Conservation (phyloP, 2,797 vertebrate species). For the Pangasius djambal region DNA sequence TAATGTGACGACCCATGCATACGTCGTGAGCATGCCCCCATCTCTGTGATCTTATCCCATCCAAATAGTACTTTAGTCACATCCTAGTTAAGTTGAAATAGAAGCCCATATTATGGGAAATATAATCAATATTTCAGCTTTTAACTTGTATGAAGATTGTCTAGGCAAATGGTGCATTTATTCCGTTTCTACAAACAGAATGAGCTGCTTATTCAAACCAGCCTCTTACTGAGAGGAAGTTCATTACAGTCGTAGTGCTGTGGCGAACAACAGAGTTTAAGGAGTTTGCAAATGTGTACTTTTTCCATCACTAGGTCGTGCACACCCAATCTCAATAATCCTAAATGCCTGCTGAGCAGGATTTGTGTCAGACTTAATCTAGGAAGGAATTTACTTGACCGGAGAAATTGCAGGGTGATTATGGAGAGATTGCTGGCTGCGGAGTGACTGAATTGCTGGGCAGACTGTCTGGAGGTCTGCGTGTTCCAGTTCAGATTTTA, state of each 20-base stretch:
- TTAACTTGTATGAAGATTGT: background rate
- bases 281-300: slow-evolving; percentile 21
- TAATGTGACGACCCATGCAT: background rate
- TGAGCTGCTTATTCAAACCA: background rate
- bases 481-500: slow-evolving; percentile 8
- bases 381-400: slow-evolving; percentile 58
- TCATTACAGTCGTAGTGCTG: background rate
- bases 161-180: background rate
- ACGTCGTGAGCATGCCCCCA: background rate
- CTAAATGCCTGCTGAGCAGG: slow-evolving; percentile 49
- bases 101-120: background rate
- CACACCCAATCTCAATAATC: slow-evolving; percentile 33
- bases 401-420: slow-evolving; percentile 40
- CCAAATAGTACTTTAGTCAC: background rate
- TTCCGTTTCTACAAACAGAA: background rate
- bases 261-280: background rate
- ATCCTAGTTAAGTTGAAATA: background rate
- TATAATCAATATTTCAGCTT: background rate
- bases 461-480: slow-evolving; percentile 6
- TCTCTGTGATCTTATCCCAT: too few species aligned
- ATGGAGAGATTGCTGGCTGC: slow-evolving; percentile 14
- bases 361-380: slow-evolving; percentile 61
- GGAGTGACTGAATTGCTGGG: background rate
- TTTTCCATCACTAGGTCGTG: slow-evolving; percentile 27
- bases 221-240: background rate